Evolutionary conservation across 1,140 invertebrate species (phyloP).

Genomic region (Nasonia vitripennis): DNA sequence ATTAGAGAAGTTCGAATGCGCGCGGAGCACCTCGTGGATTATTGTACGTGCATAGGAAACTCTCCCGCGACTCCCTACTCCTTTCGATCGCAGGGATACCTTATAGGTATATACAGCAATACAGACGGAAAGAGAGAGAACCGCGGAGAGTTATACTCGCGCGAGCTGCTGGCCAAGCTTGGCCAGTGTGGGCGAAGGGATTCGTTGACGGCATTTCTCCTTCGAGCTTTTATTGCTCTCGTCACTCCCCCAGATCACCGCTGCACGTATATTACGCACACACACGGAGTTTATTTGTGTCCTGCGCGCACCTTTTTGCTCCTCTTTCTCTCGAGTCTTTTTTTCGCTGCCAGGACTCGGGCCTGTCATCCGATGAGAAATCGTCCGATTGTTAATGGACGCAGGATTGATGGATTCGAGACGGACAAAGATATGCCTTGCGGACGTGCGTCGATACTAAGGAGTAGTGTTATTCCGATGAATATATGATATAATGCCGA

Average conservation of each 20-base stretch:
- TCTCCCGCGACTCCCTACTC: neutral
- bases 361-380: neutral
- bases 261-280: neutral
- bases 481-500: too few relatives aligned
- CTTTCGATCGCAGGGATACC: too few relatives aligned
- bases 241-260: neutral
- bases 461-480: neutral
- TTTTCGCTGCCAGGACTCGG: neutral
- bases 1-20: slow-evolving; percentile 27
- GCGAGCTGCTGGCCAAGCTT: neutral
- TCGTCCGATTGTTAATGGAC: neutral
- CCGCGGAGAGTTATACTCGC: neutral
- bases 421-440: neutral
- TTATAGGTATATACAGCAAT: too few relatives aligned
- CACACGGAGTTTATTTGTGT: neutral
- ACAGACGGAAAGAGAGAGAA: neutral
- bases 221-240: slow-evolving; percentile 34
- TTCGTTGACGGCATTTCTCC: slow-evolving; percentile 2
- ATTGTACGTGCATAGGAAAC: neutral
- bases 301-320: neutral
- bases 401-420: neutral
- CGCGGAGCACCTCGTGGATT: too few relatives aligned
- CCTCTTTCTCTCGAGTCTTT: neutral
- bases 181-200: neutral
- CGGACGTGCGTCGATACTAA: neutral